Base-by-base conservation (phyloP, 2,888 invertebrate species). In the Fragum whitleyi region DNA sequence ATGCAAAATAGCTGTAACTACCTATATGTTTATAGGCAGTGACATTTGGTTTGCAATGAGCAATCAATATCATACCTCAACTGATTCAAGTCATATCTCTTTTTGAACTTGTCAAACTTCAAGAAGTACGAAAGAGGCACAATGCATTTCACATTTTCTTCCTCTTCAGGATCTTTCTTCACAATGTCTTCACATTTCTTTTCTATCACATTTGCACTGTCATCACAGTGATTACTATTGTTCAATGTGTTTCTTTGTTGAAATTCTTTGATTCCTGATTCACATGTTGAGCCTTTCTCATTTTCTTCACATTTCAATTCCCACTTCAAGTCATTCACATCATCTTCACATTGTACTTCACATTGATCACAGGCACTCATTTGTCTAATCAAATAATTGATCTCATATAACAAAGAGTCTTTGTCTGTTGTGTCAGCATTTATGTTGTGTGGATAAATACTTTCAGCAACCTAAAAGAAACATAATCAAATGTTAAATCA, bases 381-480 rank as follows among this genome's bases (percentile, higher is more conserved):
- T 62, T 76, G 81, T 21, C 75, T 51, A 6, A 81, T 53, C n/a
- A 76, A 55, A 65, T 77, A 81, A 2, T 76, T 59, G 6, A 84
- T 62, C 68, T 81, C 81, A 39, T 53, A 39, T 9, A 76, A 32
- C 7, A 85, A 36, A 14, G 68, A 65, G 5, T 87, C 81, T 26
- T 77, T 79, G 11, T 71, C 61, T 19, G 85, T 65, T 47, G 67
- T n/a, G 9, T 59, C 72, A 2, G 65, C 26, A 1, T 29, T 28
- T 23, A 69, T 55, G 21, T 76, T 77, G 61, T 61, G 77, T 16
- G 87, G 86, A 47, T 79, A 85, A 6, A 32, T 32, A 59, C 74
- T 71, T 57, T 84, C 79, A 3, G 82, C 77, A 57, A 85, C 71
- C 85, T 83, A 61, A n/a, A 32, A 55, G 19, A 68, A 9, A 53